Evolutionary conservation across 2,888 invertebrate genomes (phyloP), one percentile per base, ranked within the genome.

Genomic region (Sclerodermus sp.): DNA sequence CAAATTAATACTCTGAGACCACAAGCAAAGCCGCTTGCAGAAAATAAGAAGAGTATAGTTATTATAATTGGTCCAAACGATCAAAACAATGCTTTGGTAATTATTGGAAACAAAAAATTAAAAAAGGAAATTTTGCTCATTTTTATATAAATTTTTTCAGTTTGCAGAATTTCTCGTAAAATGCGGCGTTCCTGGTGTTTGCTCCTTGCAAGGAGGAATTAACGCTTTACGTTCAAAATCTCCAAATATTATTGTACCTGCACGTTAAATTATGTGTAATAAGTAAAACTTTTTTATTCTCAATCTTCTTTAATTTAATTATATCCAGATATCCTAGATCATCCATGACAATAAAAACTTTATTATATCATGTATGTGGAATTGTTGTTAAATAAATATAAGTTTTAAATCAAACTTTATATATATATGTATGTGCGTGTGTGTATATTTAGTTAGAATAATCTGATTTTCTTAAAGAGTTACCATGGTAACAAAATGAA

Each of bases 121-220:
- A n/a, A n/a, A n/a, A n/a, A n/a, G 30, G 6, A 30, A 30, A 30
- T 30, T 10, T 30, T 30, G 30, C 6, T 30, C 6, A 9, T 30
- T 30, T 30, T 30, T 9, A 30, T 30, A 30, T 30, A 6, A 80
- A 80, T 45, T 43, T 46, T 56, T 59, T 18, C 81, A 95, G 92
- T 93, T 96, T 83, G 91, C 94, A 42, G 89, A 89, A 66, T 89
- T 89, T 73, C 81, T 96, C 53, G 85, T 96, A 41, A 85, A 87
- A 55, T 89, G 91, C 70, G 85, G 85, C 46, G 87, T 92, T 47
- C 81, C 85, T 0, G 85, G 88, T 68, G 92, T 96, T 4, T 93
- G 94, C 74, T 86, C 90, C 12, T 82, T 96, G 12, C 93, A 95
- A 79, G 91, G 91, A 47, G 96, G 96, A 39, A 89, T 94, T 64